Evolutionary conservation across 1,140 invertebrate species (phyloP).

Genomic region (Eubasilissa regina): DNA sequence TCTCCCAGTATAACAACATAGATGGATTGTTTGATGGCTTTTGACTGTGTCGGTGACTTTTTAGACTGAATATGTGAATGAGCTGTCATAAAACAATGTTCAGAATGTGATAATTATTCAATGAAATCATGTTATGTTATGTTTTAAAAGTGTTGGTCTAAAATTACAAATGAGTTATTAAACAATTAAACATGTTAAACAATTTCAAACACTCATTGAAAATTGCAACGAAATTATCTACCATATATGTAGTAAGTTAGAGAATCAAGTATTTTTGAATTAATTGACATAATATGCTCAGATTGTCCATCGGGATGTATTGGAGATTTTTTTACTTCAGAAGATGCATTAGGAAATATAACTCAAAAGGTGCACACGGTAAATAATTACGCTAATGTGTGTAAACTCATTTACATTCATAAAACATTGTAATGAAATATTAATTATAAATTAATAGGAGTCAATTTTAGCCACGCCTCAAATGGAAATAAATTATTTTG

Average conservation of each 20-base stretch:
- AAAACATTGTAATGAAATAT: too few relatives aligned
- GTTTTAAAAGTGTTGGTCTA: neutral
- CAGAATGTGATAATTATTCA: neutral
- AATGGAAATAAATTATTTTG: neutral
- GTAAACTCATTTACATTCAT: neutral
- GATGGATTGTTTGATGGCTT: neutral
- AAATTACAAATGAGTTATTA: neutral
- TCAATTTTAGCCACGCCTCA: neutral
- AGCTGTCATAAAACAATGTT: neutral
- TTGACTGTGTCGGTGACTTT: neutral
- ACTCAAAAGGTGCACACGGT: conserved; percentile 8
- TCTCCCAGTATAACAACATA: neutral
- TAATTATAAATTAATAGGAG: neutral
- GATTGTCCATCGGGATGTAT: too few relatives aligned
- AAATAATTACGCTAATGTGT: neutral
- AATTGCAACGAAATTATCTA: neutral
- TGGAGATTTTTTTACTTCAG: neutral
- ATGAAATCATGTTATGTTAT: neutral
- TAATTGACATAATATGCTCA: too few relatives aligned
- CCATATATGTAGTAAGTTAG: too few relatives aligned
- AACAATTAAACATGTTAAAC: neutral
- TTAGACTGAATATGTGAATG: neutral
- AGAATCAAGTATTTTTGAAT: neutral
- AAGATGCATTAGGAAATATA: neutral
- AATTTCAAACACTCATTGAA: neutral